Conservation (phyloP, 1,140 invertebrate genomes). For the Drosophila littoralis region DNA sequence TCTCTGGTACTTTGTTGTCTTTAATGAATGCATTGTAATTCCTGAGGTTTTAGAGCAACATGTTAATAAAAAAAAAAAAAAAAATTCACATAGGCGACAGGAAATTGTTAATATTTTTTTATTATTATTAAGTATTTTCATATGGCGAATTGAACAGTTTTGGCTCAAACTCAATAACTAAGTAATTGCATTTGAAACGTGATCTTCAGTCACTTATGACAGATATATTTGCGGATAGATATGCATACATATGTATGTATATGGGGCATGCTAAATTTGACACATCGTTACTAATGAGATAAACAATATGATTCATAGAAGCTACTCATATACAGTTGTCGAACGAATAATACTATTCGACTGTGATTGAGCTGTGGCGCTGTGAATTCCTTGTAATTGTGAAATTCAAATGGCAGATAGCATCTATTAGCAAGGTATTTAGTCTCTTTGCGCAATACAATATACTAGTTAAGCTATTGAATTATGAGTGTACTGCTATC, state of each 20-base stretch:
- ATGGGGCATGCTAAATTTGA: conserved; percentile 61
- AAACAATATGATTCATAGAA: conserved; percentile 67
- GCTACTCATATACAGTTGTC: neutral
- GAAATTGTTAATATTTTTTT: conserved; percentile 31
- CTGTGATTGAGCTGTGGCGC: conserved; percentile 37
- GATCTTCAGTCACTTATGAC: conserved; percentile 55
- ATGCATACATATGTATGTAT: neutral
- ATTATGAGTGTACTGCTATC: conserved; percentile 13
- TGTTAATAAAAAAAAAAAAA: conserved; percentile 4
- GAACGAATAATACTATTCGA: conserved; percentile 18
- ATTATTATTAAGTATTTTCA: conserved; percentile 8
- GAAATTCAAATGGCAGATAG: conserved; percentile 19
- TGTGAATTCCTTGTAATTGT: conserved; percentile 23
- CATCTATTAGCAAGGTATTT: conserved; percentile 11
- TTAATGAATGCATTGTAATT: conserved; percentile 53
- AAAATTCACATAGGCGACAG: neutral
- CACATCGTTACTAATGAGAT: conserved; percentile 75
- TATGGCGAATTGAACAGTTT: no score
- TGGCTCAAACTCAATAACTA: no score
- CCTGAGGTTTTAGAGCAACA: conserved; percentile 23
- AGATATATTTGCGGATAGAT: conserved; percentile 31
- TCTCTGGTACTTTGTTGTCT: conserved; percentile 28
- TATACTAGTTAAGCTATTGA: neutral
- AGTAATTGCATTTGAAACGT: conserved; percentile 43
- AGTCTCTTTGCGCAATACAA: conserved; percentile 32